These are phyloP conservation scores for Oscheius sp. DNA, from an alignment of 1,140 invertebrate genomes.

Conservation along the genomic window DNA sequence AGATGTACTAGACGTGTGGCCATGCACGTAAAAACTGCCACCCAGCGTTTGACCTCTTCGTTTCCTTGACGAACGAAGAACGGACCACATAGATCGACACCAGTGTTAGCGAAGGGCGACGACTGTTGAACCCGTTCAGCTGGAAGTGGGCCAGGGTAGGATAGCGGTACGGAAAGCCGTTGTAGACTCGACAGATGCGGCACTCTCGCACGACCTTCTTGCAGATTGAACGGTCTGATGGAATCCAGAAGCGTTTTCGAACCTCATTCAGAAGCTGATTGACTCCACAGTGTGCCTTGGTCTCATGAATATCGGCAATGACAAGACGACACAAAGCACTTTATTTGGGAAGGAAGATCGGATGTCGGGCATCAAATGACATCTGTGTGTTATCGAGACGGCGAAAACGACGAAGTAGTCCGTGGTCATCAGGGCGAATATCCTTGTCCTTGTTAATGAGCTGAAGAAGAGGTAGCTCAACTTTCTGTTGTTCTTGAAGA, in stretches of 20 bases:
- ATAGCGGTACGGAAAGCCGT: no score
- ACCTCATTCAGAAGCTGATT: neutral
- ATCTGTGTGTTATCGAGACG: neutral
- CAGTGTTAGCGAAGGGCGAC: slow-evolving; percentile 8
- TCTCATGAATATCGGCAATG: neutral
- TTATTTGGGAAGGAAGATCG: neutral
- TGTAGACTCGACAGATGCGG: neutral
- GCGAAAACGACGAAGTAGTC: neutral
- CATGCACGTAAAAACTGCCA: neutral
- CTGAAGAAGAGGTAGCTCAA: neutral
- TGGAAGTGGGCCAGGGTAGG: neutral
- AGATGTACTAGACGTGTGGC: neutral
- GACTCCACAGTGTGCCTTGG: neutral
- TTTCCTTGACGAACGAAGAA: slow-evolving; percentile 4
- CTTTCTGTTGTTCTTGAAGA: neutral
- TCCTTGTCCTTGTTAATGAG: neutral
- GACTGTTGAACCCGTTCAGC: neutral
- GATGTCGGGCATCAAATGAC: neutral
- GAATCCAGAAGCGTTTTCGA: neutral
- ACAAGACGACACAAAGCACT: neutral
- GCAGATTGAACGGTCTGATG: neutral
- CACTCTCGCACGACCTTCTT: neutral
- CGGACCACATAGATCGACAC: slow-evolving; percentile 20
- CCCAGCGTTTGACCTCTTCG: slow-evolving; percentile 46
- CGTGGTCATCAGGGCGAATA: neutral